Percentiles rank a stretch among this genome's conserved stretches.
Evolutionary conservation across 1,140 invertebrate species (phyloP).

Genomic region (Saccostrea echinata): DNA sequence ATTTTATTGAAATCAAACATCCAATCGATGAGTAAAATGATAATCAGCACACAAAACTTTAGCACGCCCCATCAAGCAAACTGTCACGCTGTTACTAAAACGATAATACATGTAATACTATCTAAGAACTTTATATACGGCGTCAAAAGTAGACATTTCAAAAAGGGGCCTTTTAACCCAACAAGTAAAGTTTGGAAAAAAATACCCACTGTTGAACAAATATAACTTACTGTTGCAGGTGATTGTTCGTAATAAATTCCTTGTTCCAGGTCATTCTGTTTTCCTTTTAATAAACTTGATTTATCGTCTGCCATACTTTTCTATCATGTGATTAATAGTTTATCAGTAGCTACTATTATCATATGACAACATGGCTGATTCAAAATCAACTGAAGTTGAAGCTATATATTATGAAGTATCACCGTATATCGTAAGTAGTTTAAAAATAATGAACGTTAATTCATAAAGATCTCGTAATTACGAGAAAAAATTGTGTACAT

Average conservation of each 20-base stretch:
- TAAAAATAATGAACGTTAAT: background rate
- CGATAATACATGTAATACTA: too few relatives aligned
- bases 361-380: slow-evolving; percentile 24
- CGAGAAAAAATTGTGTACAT: too few relatives aligned
- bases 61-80: too few relatives aligned
- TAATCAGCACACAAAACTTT: too few relatives aligned
- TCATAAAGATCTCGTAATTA: too few relatives aligned
- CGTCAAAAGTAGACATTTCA: too few relatives aligned
- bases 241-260: slow-evolving; percentile 63
- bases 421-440: slow-evolving; percentile 66
- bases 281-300: slow-evolving; percentile 1
- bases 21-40: too few relatives aligned
- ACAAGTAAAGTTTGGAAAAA: too few relatives aligned
- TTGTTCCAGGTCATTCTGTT: background rate
- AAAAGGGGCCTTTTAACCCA: too few relatives aligned
- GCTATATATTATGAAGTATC: slow-evolving; percentile 68
- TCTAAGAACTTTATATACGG: too few relatives aligned
- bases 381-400: slow-evolving; percentile 51
- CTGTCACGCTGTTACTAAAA: too few relatives aligned
- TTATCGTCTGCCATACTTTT: slow-evolving; percentile 44
- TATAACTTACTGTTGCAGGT: slow-evolving; percentile 59
- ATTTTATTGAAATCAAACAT: too few relatives aligned
- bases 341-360: background rate
- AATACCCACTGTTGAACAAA: background rate
- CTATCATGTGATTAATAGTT: background rate